Evolutionary conservation across 2,797 vertebrate species (phyloP).

Genomic region (Lemur catta): DNA sequence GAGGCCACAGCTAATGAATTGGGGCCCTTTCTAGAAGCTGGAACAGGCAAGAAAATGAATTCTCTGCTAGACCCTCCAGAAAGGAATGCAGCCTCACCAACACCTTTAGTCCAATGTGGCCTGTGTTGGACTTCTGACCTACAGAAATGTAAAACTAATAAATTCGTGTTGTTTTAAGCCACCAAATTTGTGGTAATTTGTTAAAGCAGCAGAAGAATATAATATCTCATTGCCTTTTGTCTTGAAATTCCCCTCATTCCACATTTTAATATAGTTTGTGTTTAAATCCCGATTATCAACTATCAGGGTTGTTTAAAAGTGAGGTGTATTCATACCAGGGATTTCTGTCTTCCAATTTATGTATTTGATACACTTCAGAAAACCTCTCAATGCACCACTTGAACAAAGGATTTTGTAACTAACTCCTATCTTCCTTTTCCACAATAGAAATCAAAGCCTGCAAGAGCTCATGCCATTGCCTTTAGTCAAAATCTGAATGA

Average conservation of each 20-base stretch:
- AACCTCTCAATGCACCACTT: conserved; percentile 13
- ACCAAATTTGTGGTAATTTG: not conserved
- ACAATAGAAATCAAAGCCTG: conserved; percentile 68
- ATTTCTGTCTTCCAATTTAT: conserved; percentile 44
- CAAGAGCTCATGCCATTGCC: conserved; percentile 52
- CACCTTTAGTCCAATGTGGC: not conserved
- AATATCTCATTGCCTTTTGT: not conserved
- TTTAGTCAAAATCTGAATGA: conserved; percentile 63
- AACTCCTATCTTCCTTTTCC: conserved; percentile 45
- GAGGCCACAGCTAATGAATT: not conserved
- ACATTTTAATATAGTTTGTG: not conserved
- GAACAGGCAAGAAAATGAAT: not conserved
- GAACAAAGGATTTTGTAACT: conserved; percentile 70
- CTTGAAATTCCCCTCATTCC: not conserved
- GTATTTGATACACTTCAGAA: conserved; percentile 38
- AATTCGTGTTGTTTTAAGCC: not conserved
- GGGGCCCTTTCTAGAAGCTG: not conserved
- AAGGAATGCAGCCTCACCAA: not conserved
- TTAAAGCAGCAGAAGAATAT: not conserved
- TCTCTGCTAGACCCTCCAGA: not conserved
- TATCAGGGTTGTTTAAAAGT: not conserved
- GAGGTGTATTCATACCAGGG: not conserved
- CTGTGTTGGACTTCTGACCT: not conserved
- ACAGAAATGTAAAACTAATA: not conserved
- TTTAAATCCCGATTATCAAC: not conserved